Conservation (phyloP, 2,888 invertebrate species). For the Shargacucullia verbasci region DNA sequence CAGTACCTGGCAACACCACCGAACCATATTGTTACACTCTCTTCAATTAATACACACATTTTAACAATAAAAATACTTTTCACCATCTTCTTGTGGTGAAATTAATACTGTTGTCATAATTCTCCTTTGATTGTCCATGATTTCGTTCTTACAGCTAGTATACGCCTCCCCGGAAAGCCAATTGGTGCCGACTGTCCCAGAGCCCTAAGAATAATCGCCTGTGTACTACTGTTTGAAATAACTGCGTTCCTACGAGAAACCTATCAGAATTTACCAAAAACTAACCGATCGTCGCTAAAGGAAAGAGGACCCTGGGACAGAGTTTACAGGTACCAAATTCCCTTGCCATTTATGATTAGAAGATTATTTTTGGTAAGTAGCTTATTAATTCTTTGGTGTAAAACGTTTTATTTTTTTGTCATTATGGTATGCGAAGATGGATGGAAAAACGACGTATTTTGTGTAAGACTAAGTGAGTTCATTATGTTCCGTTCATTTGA, state of each 20-base stretch:
- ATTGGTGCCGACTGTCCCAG: conserved; percentile 95
- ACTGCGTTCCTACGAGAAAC: conserved; percentile 99
- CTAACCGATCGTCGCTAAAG: conserved; percentile 91
- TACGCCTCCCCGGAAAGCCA: conserved; percentile 89
- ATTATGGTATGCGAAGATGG: conserved; percentile 88
- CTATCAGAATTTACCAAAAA: conserved; percentile 95
- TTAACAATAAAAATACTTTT: too few species aligned
- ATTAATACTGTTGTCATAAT: too few species aligned
- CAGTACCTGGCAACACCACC: background rate
- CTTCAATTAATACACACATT: too few species aligned
- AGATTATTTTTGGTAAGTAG: conserved; percentile 80
- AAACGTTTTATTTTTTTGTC: conserved; percentile 83
- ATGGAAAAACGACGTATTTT: conserved; percentile 88
- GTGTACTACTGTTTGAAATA: conserved; percentile 98
- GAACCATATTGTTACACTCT: too few species aligned
- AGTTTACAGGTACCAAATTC: conserved; percentile 90
- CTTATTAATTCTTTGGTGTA: conserved; percentile 77
- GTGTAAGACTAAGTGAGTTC: conserved; percentile 89
- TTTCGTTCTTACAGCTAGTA: conserved; percentile 86
- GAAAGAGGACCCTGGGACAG: conserved; percentile 96
- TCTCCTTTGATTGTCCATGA: too few species aligned
- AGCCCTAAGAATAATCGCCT: conserved; percentile 97
- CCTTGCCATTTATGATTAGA: conserved; percentile 57
- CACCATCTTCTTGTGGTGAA: too few species aligned
- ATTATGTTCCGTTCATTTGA: conserved; percentile 84